A percentile compares a stretch with the other conserved stretches of the same genome.
Evolutionary conservation across 2,113 vertebrate genomes (phyloP).

Genomic region (Ceuthmochares aereus): DNA sequence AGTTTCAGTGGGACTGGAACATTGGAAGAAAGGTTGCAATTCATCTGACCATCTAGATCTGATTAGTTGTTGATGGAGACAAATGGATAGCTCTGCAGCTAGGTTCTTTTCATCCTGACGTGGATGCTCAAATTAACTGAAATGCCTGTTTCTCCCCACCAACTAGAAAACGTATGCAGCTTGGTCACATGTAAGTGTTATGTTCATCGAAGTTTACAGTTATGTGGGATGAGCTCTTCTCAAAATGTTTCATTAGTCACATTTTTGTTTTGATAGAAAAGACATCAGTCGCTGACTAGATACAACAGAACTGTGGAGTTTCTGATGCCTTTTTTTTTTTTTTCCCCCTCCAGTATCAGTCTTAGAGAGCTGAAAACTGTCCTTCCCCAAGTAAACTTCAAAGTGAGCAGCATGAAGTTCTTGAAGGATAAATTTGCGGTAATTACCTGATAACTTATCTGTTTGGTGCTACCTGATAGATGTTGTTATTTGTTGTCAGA

Average conservation of each 20-base stretch:
- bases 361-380: constrained; percentile 91
- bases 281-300: background rate
- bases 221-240: background rate
- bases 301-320: background rate
- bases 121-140: background rate
- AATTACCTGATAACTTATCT: constrained; percentile 12
- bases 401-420: constrained; percentile 82
- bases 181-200: background rate
- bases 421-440: constrained; percentile 92
- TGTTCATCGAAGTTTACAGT: background rate
- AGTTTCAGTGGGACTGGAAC: background rate
- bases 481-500: background rate
- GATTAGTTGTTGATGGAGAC: background rate
- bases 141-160: background rate
- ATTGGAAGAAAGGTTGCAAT: background rate
- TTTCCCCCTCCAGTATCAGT: constrained; percentile 81
- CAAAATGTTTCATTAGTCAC: background rate
- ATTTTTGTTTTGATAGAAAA: background rate
- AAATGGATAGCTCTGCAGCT: background rate
- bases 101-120: background rate
- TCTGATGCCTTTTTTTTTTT: background rate
- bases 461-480: background rate
- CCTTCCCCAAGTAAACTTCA: constrained; percentile 91
- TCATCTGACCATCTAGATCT: background rate
- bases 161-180: background rate